Percentiles rank a stretch among this genome's conserved stretches.
phyloP scores from a whole-genome alignment of 1,140 invertebrate genomes.

The Amyelois transitella region DNA sequence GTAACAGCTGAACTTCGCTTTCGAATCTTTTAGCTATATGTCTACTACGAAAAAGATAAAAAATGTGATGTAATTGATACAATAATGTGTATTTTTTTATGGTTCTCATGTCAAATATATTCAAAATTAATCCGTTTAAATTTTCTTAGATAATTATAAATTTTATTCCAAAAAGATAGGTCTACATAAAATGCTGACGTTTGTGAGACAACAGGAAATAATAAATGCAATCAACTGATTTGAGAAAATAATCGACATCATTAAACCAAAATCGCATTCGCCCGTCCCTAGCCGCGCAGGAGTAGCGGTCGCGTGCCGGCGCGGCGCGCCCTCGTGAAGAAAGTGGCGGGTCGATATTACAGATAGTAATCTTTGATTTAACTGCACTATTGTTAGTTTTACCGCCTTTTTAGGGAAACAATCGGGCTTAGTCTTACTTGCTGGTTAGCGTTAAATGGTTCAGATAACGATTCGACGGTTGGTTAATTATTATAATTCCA shows the following conservation, averaged over 20 bases:
- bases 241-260: neutral
- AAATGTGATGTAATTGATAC: too few species aligned
- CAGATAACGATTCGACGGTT: neutral
- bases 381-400: conserved; percentile 6
- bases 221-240: too few species aligned
- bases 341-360: conserved; percentile 30
- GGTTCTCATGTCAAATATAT: too few species aligned
- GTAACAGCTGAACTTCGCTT: too few species aligned
- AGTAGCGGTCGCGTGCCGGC: conserved; percentile 60
- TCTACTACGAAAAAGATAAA: too few species aligned
- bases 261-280: neutral
- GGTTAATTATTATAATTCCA: neutral
- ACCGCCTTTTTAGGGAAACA: conserved; percentile 3
- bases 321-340: conserved; percentile 32
- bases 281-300: conserved; percentile 26
- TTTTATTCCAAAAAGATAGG: too few species aligned
- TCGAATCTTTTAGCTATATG: too few species aligned
- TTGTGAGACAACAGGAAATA: too few species aligned
- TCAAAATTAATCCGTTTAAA: too few species aligned
- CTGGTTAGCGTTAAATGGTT: neutral
- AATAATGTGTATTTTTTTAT: too few species aligned
- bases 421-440: neutral
- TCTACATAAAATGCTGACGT: too few species aligned
- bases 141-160: too few species aligned
- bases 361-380: conserved; percentile 9